phyloP scores from a whole-genome alignment of 2,113 vertebrate genomes.

The Monopterus albus region DNA sequence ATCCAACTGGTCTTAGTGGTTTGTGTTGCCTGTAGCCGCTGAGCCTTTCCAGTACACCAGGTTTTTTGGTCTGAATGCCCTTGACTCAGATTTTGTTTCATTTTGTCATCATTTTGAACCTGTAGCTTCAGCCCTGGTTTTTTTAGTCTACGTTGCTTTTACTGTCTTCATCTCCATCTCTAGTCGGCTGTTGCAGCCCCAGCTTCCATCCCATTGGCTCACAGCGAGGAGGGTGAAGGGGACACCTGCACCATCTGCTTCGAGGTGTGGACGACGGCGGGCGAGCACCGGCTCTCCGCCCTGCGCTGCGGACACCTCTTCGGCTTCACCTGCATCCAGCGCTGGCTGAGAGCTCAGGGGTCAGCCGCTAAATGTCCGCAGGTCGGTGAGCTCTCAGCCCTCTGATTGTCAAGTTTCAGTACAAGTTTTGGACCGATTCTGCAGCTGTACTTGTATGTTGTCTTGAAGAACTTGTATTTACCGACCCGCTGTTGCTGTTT shows the following conservation, averaged over 20 bases:
- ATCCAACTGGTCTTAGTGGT: too few species aligned
- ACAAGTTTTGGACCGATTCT: too few species aligned
- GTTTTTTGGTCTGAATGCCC: too few species aligned
- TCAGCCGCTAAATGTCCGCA: conserved; percentile 92
- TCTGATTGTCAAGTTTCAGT: too few species aligned
- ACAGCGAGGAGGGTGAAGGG: conserved; percentile 79
- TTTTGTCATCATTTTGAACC: neutral
- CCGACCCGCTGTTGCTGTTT: neutral
- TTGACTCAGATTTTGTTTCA: neutral
- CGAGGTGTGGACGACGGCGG: conserved; percentile 93
- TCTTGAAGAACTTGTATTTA: neutral
- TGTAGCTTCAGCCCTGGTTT: neutral
- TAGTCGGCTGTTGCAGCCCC: conserved; percentile 15
- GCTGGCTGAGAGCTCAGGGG: conserved; percentile 90
- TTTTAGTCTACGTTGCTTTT: too few species aligned
- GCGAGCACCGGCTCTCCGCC: conserved; percentile 89
- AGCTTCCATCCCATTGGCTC: neutral
- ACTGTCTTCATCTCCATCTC: neutral
- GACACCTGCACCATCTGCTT: conserved; percentile 94
- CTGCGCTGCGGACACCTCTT: conserved; percentile 96
- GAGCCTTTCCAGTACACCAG: too few species aligned
- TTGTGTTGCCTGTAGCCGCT: too few species aligned
- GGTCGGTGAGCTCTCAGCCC: conserved; percentile 76
- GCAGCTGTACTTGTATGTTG: too few species aligned
- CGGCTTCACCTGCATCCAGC: conserved; percentile 91